A percentile compares a stretch with the other conserved stretches of the same genome.
Evolutionary conservation across 1,140 invertebrate species (phyloP).

Genomic region (Plutomurus gul): DNA sequence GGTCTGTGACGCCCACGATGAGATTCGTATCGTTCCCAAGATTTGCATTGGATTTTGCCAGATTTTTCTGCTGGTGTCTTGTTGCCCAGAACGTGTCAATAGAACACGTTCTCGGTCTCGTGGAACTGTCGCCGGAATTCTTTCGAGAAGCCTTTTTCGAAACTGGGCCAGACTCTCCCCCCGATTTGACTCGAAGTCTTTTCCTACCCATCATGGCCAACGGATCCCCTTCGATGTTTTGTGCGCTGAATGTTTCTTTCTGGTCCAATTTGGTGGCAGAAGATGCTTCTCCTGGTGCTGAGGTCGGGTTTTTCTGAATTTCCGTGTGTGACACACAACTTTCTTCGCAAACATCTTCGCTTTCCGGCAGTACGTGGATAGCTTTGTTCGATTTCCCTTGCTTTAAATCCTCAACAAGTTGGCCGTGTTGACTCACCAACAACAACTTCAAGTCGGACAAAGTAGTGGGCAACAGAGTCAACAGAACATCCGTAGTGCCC

Average conservation of each 20-base stretch:
- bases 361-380: neutral
- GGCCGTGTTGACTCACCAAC: conserved; percentile 53
- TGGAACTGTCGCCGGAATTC: conserved; percentile 37
- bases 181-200: conserved; percentile 47
- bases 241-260: too few relatives aligned
- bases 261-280: too few relatives aligned
- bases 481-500: conserved; percentile 66
- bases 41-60: neutral
- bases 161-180: conserved; percentile 48
- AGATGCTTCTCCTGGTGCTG: neutral
- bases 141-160: conserved; percentile 39
- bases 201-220: neutral
- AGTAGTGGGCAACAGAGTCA: conserved; percentile 72
- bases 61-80: neutral
- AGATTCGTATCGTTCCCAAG: neutral
- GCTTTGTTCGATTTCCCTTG: neutral
- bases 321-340: neutral
- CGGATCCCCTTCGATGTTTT: too few relatives aligned
- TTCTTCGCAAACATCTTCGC: neutral
- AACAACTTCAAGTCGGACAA: conserved; percentile 63
- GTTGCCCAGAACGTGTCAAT: conserved; percentile 44
- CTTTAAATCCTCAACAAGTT: neutral
- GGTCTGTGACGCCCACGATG: neutral
- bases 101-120: conserved; percentile 47
- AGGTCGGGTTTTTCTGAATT: too few relatives aligned